phyloP scores from a whole-genome alignment of 1,140 invertebrate species.

The Holcopasites calliopsidis region DNA sequence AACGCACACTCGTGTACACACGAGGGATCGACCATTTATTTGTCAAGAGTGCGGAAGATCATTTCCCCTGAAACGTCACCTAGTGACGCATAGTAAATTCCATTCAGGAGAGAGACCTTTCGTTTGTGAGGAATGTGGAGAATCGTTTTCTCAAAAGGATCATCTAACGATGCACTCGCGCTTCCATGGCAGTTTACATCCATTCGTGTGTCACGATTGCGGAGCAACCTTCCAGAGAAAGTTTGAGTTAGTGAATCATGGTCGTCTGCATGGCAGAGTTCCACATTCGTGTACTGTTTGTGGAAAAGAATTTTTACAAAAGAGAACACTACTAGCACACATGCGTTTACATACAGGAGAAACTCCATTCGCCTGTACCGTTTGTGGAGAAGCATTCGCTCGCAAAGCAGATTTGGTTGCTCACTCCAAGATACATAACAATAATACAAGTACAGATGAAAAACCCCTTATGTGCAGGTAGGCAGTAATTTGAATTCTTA shows the following conservation, averaged over 20 bases:
- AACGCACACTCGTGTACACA: constrained; percentile 87
- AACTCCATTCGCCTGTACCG: constrained; percentile 84
- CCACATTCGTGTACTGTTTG: constrained; percentile 90
- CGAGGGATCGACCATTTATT: constrained; percentile 88
- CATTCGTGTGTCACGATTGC: constrained; percentile 90
- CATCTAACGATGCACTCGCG: constrained; percentile 89
- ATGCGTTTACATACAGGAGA: constrained; percentile 85
- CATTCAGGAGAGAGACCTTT: constrained; percentile 93
- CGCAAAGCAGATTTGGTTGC: constrained; percentile 85
- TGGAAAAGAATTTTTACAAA: constrained; percentile 91
- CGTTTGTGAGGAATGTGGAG: constrained; percentile 92
- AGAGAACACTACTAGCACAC: constrained; percentile 88
- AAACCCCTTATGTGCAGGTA: constrained; percentile 78
- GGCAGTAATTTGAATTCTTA: constrained; percentile 14
- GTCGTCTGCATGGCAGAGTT: constrained; percentile 87
- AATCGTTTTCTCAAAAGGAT: constrained; percentile 92
- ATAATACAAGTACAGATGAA: constrained; percentile 72
- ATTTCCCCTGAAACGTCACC: constrained; percentile 89
- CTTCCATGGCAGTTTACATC: constrained; percentile 90
- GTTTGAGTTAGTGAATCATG: constrained; percentile 91
- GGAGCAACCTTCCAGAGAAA: constrained; percentile 91
- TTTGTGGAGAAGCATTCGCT: constrained; percentile 88
- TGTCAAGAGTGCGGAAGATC: constrained; percentile 90
- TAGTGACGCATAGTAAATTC: constrained; percentile 92
- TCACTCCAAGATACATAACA: constrained; percentile 84